These are phyloP conservation scores for Heliconius himera DNA, from an alignment of 1,140 invertebrate species.

Conservation along the genomic window DNA sequence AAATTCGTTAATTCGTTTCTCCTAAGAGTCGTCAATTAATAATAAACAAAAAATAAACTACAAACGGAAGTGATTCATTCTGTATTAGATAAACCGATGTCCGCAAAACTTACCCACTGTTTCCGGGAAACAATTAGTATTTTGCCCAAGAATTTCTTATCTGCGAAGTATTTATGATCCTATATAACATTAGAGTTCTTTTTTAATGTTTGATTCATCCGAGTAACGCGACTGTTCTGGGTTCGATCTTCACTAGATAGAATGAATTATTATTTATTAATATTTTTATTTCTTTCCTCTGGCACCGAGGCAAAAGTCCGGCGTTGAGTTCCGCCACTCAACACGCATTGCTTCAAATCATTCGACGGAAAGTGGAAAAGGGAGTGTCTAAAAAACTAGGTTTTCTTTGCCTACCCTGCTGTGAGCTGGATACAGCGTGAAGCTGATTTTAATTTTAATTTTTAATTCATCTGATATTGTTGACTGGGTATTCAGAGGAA, in stretches of 20 bases:
- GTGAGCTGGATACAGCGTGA: background rate
- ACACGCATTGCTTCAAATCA: background rate
- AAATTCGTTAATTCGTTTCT: too few species aligned
- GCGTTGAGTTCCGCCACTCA: background rate
- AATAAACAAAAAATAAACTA: background rate
- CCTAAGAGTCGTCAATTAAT: too few species aligned
- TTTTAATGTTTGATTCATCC: too few species aligned
- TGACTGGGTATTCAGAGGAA: too few species aligned
- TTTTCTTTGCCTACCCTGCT: background rate
- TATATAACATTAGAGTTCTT: background rate
- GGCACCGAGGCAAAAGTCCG: background rate
- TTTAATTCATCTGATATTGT: too few species aligned
- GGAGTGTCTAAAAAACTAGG: background rate
- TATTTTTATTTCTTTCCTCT: background rate
- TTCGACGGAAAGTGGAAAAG: background rate
- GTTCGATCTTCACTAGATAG: background rate
- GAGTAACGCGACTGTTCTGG: background rate
- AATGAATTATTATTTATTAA: background rate
- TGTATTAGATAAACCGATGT: background rate
- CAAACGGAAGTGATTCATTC: background rate
- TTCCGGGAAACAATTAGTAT: conserved; percentile 3
- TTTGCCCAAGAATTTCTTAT: background rate
- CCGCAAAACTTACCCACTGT: background rate
- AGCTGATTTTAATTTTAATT: background rate
- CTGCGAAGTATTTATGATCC: background rate